Evolutionary conservation across 2,113 vertebrate genomes (phyloP).

Genomic region (Corapipo altera): DNA sequence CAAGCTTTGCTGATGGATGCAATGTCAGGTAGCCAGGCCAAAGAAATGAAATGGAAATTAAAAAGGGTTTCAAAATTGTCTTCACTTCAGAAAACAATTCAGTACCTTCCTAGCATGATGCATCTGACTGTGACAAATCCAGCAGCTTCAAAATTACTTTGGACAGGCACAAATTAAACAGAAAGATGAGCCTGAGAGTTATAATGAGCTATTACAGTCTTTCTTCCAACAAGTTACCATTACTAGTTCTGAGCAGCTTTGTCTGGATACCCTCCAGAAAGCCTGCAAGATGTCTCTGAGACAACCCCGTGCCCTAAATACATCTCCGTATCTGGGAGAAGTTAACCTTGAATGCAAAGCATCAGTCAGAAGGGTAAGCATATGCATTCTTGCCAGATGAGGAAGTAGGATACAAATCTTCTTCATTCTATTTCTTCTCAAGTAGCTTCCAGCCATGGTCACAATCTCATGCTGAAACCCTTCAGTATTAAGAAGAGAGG

Average conservation of each 20-base stretch:
- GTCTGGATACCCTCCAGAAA: not conserved
- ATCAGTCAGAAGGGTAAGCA: not conserved
- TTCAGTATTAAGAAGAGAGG: not conserved
- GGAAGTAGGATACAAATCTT: not conserved
- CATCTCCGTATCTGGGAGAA: not conserved
- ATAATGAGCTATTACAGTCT: not conserved
- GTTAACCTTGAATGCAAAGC: not conserved
- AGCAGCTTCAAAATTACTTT: not conserved
- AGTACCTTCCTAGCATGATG: not conserved
- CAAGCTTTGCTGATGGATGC: not conserved
- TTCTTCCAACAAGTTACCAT: not conserved
- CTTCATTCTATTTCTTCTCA: not conserved
- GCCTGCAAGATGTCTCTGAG: not conserved
- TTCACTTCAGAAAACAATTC: not conserved
- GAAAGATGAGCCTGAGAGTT: not conserved
- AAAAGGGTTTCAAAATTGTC: not conserved
- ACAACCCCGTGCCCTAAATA: not conserved
- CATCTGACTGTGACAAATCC: not conserved
- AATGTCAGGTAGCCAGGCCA: not conserved
- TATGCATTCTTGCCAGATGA: not conserved
- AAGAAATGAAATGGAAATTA: not conserved
- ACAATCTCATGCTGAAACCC: not conserved
- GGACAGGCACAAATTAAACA: not conserved
- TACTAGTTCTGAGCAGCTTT: not conserved
- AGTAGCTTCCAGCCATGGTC: not conserved